phyloP scores from a whole-genome alignment of 2,113 vertebrate genomes.

The Furnarius figulus region DNA sequence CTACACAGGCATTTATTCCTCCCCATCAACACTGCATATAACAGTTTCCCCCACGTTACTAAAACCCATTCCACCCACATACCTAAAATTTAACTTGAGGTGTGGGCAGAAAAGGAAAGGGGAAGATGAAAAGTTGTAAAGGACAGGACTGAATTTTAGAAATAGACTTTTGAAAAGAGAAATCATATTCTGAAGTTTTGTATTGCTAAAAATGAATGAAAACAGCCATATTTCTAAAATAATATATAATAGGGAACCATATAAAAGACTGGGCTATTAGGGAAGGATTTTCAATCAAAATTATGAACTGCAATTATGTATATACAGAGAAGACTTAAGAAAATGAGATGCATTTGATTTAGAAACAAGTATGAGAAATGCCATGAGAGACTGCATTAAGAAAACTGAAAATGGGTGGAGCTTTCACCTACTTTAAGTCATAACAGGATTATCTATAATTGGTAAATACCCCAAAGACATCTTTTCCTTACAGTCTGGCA shows the following conservation, averaged over 20 bases:
- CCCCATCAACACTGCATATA: neutral
- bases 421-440: neutral
- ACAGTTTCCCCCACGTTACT: neutral
- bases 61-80: neutral
- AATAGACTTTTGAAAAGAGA: neutral
- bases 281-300: neutral
- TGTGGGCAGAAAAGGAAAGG: slow-evolving; percentile 5
- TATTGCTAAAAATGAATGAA: neutral
- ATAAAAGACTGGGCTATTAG: neutral
- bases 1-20: neutral
- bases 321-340: neutral
- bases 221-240: neutral
- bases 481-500: neutral
- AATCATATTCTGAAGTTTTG: neutral
- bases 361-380: neutral
- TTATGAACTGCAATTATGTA: neutral
- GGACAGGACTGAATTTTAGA: neutral
- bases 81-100: neutral
- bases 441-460: neutral
- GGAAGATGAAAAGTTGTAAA: neutral
- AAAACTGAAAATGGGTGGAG: neutral
- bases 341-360: neutral
- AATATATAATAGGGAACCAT: neutral
- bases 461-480: neutral
- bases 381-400: neutral